Conservation (phyloP, 2,113 vertebrate genomes). For the Bubo scandiacus region DNA sequence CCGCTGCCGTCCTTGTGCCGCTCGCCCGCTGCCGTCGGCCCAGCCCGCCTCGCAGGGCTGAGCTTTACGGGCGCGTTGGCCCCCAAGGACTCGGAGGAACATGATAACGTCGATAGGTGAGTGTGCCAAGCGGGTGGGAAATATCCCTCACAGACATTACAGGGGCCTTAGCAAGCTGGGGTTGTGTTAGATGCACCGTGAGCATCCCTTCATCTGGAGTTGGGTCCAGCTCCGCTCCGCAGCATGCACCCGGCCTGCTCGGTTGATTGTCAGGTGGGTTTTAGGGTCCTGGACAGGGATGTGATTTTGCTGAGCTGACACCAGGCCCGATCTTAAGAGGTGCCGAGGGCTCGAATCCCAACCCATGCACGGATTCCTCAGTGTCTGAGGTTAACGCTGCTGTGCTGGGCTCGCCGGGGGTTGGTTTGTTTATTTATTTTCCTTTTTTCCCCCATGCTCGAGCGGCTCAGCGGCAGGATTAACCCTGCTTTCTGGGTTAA, state of each 20-base stretch:
- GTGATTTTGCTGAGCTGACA: neutral
- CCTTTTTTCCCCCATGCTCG: rapidly evolving
- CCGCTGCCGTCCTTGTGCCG: neutral
- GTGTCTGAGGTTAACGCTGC: neutral
- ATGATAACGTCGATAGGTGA: rapidly evolving
- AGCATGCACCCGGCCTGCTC: rapidly evolving
- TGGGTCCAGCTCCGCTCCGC: rapidly evolving
- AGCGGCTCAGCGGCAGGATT: neutral
- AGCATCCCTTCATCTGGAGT: neutral
- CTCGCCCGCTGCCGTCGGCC: neutral
- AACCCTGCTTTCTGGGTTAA: neutral
- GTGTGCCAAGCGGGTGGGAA: rapidly evolving
- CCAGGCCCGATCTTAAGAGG: neutral
- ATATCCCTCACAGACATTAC: rapidly evolving
- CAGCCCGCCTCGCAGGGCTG: neutral
- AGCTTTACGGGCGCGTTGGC: rapidly evolving
- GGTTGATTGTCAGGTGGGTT: rapidly evolving
- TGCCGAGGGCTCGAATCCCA: rapidly evolving
- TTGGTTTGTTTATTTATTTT: neutral
- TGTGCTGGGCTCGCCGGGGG: rapidly evolving
- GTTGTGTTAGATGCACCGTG: rapidly evolving
- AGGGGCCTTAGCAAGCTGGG: rapidly evolving
- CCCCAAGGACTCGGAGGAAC: neutral
- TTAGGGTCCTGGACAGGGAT: rapidly evolving
- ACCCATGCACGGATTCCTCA: rapidly evolving